Base-by-base conservation (phyloP, 1,140 invertebrate genomes). In the Trichonephila clavata region DNA sequence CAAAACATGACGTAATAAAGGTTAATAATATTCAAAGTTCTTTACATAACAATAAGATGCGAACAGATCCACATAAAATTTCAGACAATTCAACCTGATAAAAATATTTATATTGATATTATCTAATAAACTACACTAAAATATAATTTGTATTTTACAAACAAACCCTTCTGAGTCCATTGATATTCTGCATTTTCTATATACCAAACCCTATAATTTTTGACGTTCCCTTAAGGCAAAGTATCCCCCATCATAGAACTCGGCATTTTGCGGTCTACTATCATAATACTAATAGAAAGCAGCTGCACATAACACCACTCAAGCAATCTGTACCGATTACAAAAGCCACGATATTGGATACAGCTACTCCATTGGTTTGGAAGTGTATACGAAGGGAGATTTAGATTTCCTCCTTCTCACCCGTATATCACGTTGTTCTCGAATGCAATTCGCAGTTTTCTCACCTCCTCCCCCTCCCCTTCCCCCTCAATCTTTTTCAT, bases 231-330 rank as follows among this genome's bases (percentile, higher is more conserved):
- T 13, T 16, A 32, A 16, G 3, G 71, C 16, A 8, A 39, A 50
- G 50, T 27, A 39, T 77, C 71, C 71, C 83, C 43, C 7, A 7
- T n/a, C 21, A 27, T n/a, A 18, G 50, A 84, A 77, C 71, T 84
- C 50, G 83, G 83, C 86, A 20, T 88, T 93, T 93, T 88, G 92
- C 24, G 84, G 92, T 88, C 84, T 84, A 16, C 86, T 93, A 93
- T 93, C 84, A 93, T 81, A 93, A 93, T 93, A 93, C 92, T 93
- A 93, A 93, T 93, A 93, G 86, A 93, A 93, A 71, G 92, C 92
- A 93, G 92, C 92, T 93, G 92, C 81, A 65, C 43, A 87, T 59
- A 87, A 59, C 50, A 81, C 71, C 86, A 87, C 86, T 87, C 24
- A 8, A 92, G 32, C 91, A 92, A 92, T 86, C 91, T 92, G 91